Base-by-base conservation (phyloP, 2,888 invertebrate genomes). In the Metopia argyrocephala region DNA sequence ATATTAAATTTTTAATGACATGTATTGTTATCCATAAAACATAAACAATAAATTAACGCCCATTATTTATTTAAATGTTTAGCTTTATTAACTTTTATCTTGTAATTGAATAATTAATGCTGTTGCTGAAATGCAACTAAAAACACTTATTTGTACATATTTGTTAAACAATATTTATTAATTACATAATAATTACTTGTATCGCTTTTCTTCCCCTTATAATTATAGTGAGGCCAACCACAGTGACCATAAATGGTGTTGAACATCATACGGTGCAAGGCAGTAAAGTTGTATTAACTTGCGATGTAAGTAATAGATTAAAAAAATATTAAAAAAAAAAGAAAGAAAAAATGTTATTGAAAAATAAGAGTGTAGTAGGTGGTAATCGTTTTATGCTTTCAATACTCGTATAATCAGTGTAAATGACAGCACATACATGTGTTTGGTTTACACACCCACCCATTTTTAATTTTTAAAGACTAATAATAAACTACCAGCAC, bases 191-290 rank as follows among this genome's bases (percentile, higher is more conserved):
- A n/a, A n/a, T n/a, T n/a, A n/a, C n/a, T n/a, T n/a, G n/a, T n/a
- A n/a, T n/a, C n/a, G n/a, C n/a, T n/a, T n/a, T n/a, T n/a, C n/a
- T n/a, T n/a, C n/a, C n/a, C n/a, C n/a, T n/a, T n/a, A n/a, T n/a
- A 78, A 79, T 91, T 92, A 5, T 93, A 97, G 97, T 97, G 66
- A 94, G 95, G 52, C 97, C 97, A 3, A 93, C 94, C 86, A 93
- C 93, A 87, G 94, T 96, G 89, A 92, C 93, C 85, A 92, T 97
- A 85, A 92, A 93, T 27, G 96, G 96, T 3, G 94, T 95, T 20
- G 93, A 94, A 52, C 93, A 94, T 85, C 95, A 96, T 89, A 95
- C 95, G 28, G 94, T 95, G 7, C 95, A 96, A 86, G 96, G 96
- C 27, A 94, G 94, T 6, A 93, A 94, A 85, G 94, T 97, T 69